Evolutionary conservation across 2,113 vertebrate genomes (phyloP).

Genomic region (Hemichromis elongatus): DNA sequence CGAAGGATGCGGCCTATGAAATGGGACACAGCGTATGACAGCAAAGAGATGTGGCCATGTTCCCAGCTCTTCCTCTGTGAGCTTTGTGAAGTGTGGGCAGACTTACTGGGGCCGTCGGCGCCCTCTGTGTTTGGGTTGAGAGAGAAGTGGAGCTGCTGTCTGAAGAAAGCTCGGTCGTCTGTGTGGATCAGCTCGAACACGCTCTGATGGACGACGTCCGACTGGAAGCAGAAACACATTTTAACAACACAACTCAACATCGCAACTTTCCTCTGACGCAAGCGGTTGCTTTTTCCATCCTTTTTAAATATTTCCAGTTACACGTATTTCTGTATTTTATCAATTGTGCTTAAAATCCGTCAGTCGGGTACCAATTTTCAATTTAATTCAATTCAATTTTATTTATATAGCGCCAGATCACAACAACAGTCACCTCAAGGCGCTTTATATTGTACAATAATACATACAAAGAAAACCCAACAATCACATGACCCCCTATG

Average conservation of each 20-base stretch:
- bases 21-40: too few species aligned
- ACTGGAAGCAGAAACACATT: slow-evolving; percentile 42
- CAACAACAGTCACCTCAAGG: too few species aligned
- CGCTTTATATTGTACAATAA: too few species aligned
- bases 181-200: slow-evolving; percentile 78
- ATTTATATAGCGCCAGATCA: too few species aligned
- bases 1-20: too few species aligned
- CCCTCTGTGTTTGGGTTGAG: slow-evolving; percentile 41
- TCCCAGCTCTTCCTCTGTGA: not conserved
- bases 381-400: too few species aligned
- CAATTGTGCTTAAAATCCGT: not conserved
- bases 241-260: not conserved
- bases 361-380: too few species aligned
- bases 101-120: slow-evolving; percentile 10
- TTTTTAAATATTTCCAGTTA: not conserved
- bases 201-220: slow-evolving; percentile 76
- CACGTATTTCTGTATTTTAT: not conserved
- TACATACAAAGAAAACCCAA: too few species aligned
- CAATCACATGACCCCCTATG: too few species aligned
- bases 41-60: not conserved
- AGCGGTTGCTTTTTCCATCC: not conserved
- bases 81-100: not conserved
- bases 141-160: slow-evolving; percentile 72
- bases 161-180: slow-evolving; percentile 73
- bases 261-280: not conserved